A percentile compares a stretch with the other conserved stretches of the same genome.
phyloP scores from a whole-genome alignment of 2,797 vertebrate species.

The Melanotaenia maccullochi region DNA sequence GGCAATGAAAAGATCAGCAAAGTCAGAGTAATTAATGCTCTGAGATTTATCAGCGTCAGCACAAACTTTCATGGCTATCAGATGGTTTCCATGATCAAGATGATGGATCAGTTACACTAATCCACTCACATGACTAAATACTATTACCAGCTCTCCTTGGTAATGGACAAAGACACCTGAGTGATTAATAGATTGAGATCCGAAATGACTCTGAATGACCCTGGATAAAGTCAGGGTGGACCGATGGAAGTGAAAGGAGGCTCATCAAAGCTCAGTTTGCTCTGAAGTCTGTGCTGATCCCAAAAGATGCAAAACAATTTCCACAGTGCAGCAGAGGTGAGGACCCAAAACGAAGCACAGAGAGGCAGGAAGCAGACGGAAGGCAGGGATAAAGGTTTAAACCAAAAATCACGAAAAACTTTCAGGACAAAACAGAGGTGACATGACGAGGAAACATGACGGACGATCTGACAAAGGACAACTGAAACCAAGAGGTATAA shows the following conservation, averaged over 20 bases:
- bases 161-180: neutral
- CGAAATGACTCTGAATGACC: neutral
- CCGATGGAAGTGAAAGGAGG: neutral
- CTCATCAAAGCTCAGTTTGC: neutral
- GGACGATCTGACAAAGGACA: too few species aligned
- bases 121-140: neutral
- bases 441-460: too few species aligned
- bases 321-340: neutral
- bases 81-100: neutral
- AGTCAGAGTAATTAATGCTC: neutral
- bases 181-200: neutral
- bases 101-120: neutral
- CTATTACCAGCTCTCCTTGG: neutral
- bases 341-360: too few species aligned
- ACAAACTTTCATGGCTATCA: neutral
- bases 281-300: neutral
- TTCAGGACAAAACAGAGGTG: too few species aligned
- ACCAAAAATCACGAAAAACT: too few species aligned
- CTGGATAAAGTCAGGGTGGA: neutral
- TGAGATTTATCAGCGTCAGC: neutral
- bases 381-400: too few species aligned
- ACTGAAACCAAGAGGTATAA: too few species aligned
- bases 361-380: too few species aligned
- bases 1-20: neutral
- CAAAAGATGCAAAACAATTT: neutral